These are phyloP conservation scores for Lasius fuliginosus DNA, from an alignment of 2,888 invertebrate genomes.

Conservation along the genomic window DNA sequence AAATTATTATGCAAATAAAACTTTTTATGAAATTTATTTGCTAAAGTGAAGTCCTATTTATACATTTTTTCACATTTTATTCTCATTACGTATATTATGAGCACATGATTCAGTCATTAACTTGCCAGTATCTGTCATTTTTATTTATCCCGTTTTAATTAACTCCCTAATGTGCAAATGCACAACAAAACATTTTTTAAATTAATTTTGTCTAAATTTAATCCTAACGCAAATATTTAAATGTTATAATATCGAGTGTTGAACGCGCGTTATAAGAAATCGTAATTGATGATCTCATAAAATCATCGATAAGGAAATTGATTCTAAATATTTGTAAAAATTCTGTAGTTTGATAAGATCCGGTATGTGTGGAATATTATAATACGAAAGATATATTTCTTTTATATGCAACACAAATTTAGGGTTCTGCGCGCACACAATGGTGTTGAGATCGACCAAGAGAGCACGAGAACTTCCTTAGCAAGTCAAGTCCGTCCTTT, in stretches of 20 bases:
- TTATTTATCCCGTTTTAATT: not conserved
- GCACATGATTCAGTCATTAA: not conserved
- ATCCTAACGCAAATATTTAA: not conserved
- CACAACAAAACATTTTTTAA: not conserved
- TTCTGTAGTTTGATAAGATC: not conserved
- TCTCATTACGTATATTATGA: not conserved
- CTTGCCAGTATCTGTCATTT: not conserved
- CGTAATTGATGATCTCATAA: not conserved
- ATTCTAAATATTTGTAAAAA: not conserved
- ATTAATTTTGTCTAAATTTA: not conserved
- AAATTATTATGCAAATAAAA: constrained; percentile 41
- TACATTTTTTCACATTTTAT: constrained; percentile 29
- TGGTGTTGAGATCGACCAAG: constrained; percentile 18
- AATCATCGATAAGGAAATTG: not conserved
- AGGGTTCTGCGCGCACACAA: constrained; percentile 53
- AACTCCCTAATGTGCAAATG: not conserved
- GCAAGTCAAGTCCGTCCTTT: constrained; percentile 73
- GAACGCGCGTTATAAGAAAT: not conserved
- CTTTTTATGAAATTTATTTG: constrained; percentile 20
- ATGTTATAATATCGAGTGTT: not conserved
- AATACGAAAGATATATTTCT: constrained; percentile 29
- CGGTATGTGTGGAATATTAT: not conserved
- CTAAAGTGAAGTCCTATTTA: not conserved
- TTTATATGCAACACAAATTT: constrained; percentile 54
- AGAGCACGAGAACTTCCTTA: constrained; percentile 66